Base-by-base conservation (phyloP, 1,140 invertebrate genomes). In the Hypothenemus hampei region DNA sequence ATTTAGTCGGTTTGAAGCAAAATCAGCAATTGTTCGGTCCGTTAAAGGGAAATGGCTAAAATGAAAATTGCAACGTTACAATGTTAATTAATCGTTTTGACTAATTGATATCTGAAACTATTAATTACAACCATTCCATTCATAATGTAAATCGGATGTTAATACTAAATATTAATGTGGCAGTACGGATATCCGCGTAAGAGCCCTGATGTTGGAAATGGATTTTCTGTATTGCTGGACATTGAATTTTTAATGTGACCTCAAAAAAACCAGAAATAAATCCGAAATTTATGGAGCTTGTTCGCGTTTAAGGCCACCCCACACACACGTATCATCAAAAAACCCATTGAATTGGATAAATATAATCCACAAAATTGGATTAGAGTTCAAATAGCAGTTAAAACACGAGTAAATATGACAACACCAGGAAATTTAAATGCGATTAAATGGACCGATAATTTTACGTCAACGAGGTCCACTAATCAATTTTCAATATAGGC, bases 101-200 rank as follows among this genome's bases (percentile, higher is more conserved):
- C 46, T 48, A 48, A 48, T 48, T 48, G 46, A 48, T 48, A 37
- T 31, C 46, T 48, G 37, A 48, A 48, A 33, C 46, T 48, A 48
- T 48, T 48, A 36, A 48, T 48, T 48, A 48, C 31, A 18, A 37
- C 21, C 31, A 33, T 48, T 48, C 37, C 36, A 48, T 37, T 48
- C 23, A 48, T 48, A 48, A 48, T 48, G 46, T 48, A 48, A 48
- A 48, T 48, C 29, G 46, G 46, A 48, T 33, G 37, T 48, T 48
- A 48, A 19, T 33, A 48, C 31, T 48, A 37, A 48, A 48, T 48
- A 21, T 36, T 37, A 48, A 36, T 33, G 31, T 18, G 46, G 23
- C 21, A 36, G 46, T 48, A n/a, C n/a, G n/a, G n/a, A n/a, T n/a
- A n/a, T n/a, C n/a, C n/a, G n/a, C n/a, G n/a, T n/a, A n/a, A n/a